These are phyloP conservation scores for Corythornis vintsioides DNA, from an alignment of 2,113 vertebrate species.

Conservation along the genomic window DNA sequence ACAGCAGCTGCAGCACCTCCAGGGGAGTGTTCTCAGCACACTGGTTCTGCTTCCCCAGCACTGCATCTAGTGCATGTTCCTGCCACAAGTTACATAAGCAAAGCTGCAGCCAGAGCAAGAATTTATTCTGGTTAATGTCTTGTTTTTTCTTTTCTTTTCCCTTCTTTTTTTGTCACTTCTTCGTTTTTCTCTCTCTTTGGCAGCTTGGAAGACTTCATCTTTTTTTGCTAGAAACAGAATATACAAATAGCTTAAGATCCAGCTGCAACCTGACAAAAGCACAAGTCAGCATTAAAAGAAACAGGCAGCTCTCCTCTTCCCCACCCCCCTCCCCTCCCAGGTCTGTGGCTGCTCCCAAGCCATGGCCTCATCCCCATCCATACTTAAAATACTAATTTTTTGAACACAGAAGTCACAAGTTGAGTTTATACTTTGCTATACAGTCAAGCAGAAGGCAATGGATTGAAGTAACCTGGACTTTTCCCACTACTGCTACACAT, in stretches of 20 bases:
- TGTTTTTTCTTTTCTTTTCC: slow-evolving; percentile 84
- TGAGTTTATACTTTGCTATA: neutral
- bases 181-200: slow-evolving; percentile 81
- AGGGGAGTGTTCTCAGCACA: slow-evolving; percentile 31
- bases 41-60: neutral
- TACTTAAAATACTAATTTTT: neutral
- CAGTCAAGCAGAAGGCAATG: neutral
- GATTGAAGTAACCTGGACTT: neutral
- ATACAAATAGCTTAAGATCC: neutral
- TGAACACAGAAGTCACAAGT: no score
- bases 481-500: neutral
- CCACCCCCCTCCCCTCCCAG: neutral
- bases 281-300: neutral
- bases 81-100: neutral
- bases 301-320: neutral
- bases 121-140: slow-evolving; percentile 45
- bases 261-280: neutral
- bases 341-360: neutral
- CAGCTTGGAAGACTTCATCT: slow-evolving; percentile 81
- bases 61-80: neutral
- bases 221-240: slow-evolving; percentile 82
- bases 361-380: neutral
- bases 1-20: slow-evolving; percentile 37
- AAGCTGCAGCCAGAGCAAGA: slow-evolving; percentile 14
- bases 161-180: slow-evolving; percentile 83